A percentile compares a stretch with the other conserved stretches of the same genome.
Evolutionary conservation across 1,140 invertebrate species (phyloP).

Genomic region (Pseudomyrmex sp.): DNA sequence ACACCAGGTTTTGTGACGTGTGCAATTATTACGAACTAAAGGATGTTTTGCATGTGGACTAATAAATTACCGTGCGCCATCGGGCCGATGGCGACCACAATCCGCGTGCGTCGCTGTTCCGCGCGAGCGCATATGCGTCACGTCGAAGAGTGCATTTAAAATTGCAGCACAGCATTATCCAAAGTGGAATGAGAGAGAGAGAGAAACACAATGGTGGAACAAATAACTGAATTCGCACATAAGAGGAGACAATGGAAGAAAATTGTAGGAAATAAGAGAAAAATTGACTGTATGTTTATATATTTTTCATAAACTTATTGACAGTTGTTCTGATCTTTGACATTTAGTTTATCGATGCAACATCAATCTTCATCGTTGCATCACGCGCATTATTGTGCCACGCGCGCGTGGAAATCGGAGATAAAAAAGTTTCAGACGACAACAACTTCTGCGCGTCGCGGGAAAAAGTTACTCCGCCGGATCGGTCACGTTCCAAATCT

Average conservation of each 20-base stretch:
- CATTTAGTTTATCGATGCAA: constrained; percentile 6
- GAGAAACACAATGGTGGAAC: neutral
- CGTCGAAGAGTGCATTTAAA: constrained; percentile 20
- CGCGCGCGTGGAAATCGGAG: no score
- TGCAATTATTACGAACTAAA: constrained; percentile 65
- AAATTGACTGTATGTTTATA: neutral
- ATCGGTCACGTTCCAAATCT: constrained; percentile 38
- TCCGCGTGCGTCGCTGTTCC: constrained; percentile 49
- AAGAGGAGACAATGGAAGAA: neutral
- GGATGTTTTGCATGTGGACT: constrained; percentile 59
- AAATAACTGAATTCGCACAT: no score
- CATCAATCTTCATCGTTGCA: constrained; percentile 15
- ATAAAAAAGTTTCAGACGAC: neutral
- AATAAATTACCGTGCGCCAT: constrained; percentile 59
- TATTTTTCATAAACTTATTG: neutral
- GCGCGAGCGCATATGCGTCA: neutral
- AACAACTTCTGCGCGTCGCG: constrained; percentile 4
- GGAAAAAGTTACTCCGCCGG: neutral
- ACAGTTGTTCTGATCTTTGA: constrained; percentile 6
- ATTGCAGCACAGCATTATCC: constrained; percentile 5
- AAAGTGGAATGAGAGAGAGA: neutral
- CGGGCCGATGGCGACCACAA: constrained; percentile 40
- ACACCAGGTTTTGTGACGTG: constrained; percentile 44
- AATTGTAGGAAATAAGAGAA: neutral
- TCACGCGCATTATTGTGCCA: neutral